Evolutionary conservation across 2,888 invertebrate genomes (phyloP).

Genomic region (Choristoneura rosaceana): DNA sequence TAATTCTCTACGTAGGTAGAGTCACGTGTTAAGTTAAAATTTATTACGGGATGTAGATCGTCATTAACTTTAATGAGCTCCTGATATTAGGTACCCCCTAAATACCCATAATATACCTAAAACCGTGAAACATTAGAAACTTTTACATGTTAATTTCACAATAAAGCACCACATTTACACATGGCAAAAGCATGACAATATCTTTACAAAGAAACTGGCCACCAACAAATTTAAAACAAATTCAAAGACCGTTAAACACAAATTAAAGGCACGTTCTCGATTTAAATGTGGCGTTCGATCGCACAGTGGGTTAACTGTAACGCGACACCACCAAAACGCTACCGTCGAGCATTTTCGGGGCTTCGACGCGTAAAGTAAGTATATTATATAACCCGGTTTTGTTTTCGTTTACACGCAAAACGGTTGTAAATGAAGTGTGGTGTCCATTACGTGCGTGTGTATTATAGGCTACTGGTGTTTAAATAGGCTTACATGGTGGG

Average conservation of each 20-base stretch:
- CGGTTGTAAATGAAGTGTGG: conserved; percentile 70
- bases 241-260: conserved; percentile 65
- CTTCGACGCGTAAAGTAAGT: conserved; percentile 65
- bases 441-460: conserved; percentile 41
- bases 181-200: neutral
- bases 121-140: too few relatives aligned
- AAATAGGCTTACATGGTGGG: conserved; percentile 33
- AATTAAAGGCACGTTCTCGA: conserved; percentile 65
- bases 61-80: too few relatives aligned
- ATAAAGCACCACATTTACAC: neutral
- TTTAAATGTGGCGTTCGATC: conserved; percentile 72
- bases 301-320: conserved; percentile 56
- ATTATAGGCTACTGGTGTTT: conserved; percentile 33
- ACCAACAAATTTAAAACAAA: conserved; percentile 37
- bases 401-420: conserved; percentile 77
- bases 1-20: too few relatives aligned
- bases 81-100: too few relatives aligned
- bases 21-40: too few relatives aligned
- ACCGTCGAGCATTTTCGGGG: conserved; percentile 80
- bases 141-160: too few relatives aligned
- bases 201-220: conserved; percentile 5
- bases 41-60: too few relatives aligned
- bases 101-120: too few relatives aligned
- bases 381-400: conserved; percentile 74
- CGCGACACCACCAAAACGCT: conserved; percentile 79